Evolutionary conservation across 1,140 invertebrate species (phyloP).

Genomic region (Pemphigus obesinymphae): DNA sequence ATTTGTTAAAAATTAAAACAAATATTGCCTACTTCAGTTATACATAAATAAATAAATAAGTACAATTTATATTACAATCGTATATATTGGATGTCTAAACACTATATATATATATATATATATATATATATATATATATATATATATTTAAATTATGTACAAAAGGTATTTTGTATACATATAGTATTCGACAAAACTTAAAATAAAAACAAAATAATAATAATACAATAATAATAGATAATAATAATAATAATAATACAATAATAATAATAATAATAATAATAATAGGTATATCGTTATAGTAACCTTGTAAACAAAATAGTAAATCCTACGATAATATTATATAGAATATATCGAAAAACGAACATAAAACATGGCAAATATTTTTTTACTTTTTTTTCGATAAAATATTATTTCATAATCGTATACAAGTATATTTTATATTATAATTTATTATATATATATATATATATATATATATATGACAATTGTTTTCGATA

Average conservation of each 20-base stretch:
- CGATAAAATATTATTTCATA: not conserved
- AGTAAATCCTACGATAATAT: constrained; percentile 23
- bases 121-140: too few relatives aligned
- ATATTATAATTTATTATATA: not conserved
- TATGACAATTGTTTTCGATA: not conserved
- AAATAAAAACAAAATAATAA: constrained; percentile 28
- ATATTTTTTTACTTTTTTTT: not conserved
- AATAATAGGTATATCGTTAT: constrained; percentile 18
- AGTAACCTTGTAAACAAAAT: constrained; percentile 40
- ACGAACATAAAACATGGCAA: constrained; percentile 10
- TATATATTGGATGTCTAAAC: constrained; percentile 1
- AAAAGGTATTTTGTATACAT: constrained; percentile 1
- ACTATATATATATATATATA: too few relatives aligned
- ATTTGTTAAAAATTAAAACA: constrained; percentile 39
- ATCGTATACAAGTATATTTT: constrained; percentile 9
- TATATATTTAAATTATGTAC: constrained; percentile 28
- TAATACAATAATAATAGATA: too few relatives aligned
- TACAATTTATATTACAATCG: constrained; percentile 38
- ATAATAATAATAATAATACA: constrained; percentile 4
- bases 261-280: constrained; percentile 10
- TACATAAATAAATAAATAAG: constrained; percentile 42
- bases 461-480: not conserved
- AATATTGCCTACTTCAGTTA: constrained; percentile 37
- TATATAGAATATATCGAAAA: not conserved
- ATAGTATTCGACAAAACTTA: constrained; percentile 4